Percentiles rank a stretch among this genome's conserved stretches.
Conservation (phyloP, 2,888 invertebrate genomes). For the Brachyopa scutellaris region DNA sequence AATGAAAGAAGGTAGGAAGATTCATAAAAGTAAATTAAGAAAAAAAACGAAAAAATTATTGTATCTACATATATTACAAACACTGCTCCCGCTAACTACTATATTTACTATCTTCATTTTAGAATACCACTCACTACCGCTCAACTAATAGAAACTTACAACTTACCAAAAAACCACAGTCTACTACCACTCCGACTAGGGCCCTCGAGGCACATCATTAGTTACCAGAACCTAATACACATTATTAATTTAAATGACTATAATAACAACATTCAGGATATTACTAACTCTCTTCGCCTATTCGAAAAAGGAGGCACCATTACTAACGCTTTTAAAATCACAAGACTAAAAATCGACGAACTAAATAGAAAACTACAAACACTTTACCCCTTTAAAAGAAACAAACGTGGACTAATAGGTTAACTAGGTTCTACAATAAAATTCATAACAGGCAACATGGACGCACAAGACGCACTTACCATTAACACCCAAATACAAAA, state of each 20-base stretch:
- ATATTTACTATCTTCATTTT: background rate
- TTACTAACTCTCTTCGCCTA: background rate
- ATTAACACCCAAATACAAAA: background rate
- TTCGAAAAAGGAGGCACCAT: background rate
- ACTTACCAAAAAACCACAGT: conserved; percentile 1
- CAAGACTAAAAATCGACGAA: background rate
- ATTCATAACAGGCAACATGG: conserved; percentile 14
- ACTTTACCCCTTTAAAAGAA: background rate
- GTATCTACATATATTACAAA: background rate
- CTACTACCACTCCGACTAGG: conserved; percentile 26
- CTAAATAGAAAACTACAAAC: background rate
- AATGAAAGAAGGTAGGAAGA: conserved; percentile 42
- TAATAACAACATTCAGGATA: conserved; percentile 3
- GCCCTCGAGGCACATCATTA: conserved; percentile 9
- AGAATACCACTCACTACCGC: background rate
- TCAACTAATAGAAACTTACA: conserved; percentile 8
- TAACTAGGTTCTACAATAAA: conserved; percentile 1
- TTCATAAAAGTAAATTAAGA: conserved; percentile 52
- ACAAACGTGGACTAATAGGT: background rate
- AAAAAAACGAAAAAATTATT: background rate
- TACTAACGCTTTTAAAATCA: background rate
- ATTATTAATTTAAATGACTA: conserved; percentile 24
- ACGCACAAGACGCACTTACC: background rate
- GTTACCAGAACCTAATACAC: conserved; percentile 11
- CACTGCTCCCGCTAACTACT: no score